These are phyloP conservation scores for Coelopa frigida DNA, from an alignment of 1,140 invertebrate genomes.

Conservation along the genomic window DNA sequence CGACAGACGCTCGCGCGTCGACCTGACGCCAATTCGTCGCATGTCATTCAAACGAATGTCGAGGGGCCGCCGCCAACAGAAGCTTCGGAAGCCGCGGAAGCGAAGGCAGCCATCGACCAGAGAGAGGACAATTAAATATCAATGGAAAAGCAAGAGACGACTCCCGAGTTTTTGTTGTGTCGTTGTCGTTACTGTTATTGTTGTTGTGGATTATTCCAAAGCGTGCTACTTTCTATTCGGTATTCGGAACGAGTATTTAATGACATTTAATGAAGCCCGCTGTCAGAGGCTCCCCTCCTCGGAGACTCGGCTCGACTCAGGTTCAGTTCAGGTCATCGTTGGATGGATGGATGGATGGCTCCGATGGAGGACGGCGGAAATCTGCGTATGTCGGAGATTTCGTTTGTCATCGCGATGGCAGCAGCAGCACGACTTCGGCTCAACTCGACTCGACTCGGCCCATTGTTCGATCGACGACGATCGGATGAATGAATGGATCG, in stretches of 20 bases:
- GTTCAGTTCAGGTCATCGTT: too few species aligned
- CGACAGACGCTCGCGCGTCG: too few species aligned
- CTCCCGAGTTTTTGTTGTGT: too few species aligned
- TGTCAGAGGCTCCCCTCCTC: slow-evolving; percentile 4
- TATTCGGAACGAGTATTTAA: too few species aligned
- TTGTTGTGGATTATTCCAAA: too few species aligned
- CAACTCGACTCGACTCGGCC: slow-evolving; percentile 1
- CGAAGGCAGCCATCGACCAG: not conserved
- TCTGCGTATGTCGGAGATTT: slow-evolving; percentile 3
- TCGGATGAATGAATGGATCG: not conserved
- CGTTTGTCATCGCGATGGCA: not conserved
- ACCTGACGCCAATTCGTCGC: slow-evolving; percentile 6
- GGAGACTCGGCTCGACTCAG: not conserved
- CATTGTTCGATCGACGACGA: not conserved
- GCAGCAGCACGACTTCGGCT: slow-evolving; percentile 1
- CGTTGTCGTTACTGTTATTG: too few species aligned
- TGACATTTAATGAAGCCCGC: slow-evolving; percentile 10
- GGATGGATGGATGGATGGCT: too few species aligned
- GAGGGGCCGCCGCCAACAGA: not conserved
- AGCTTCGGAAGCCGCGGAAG: too few species aligned
- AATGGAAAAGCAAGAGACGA: too few species aligned
- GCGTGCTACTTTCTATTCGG: too few species aligned
- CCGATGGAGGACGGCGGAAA: too few species aligned
- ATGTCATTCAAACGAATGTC: not conserved
- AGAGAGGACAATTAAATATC: slow-evolving; percentile 9